These are phyloP conservation scores for Anarhynchus alexandrinus DNA, from an alignment of 2,113 vertebrate species.

Conservation along the genomic window DNA sequence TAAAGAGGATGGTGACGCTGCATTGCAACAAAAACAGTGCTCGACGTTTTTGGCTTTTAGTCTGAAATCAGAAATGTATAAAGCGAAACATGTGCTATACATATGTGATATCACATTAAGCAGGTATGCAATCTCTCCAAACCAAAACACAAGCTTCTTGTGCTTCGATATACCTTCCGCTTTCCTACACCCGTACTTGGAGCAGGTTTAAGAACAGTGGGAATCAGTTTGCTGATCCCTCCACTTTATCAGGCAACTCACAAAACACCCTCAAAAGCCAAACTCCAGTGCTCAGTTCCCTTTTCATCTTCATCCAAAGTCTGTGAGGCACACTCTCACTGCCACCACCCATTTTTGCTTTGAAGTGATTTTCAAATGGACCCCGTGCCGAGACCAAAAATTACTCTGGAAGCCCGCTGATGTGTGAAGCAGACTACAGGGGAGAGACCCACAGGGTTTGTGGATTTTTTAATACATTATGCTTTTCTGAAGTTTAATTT, in stretches of 20 bases:
- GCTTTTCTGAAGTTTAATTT: background rate
- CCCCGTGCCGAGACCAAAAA: background rate
- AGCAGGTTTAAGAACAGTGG: background rate
- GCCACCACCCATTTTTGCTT: background rate
- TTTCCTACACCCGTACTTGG: background rate
- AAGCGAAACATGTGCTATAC: background rate
- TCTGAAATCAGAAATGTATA: background rate
- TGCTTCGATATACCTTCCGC: background rate
- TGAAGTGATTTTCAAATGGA: background rate
- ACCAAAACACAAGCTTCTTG: background rate
- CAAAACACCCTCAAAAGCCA: background rate
- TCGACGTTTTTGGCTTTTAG: rapidly evolving
- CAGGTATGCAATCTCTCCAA: background rate
- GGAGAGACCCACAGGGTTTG: background rate
- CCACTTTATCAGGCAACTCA: background rate
- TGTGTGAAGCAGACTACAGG: background rate
- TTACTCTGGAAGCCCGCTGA: background rate
- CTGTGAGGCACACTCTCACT: background rate
- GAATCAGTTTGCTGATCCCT: background rate
- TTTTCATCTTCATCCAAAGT: background rate
- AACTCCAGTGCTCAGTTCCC: background rate
- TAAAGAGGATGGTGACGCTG: background rate
- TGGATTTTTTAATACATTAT: background rate
- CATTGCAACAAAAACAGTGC: background rate
- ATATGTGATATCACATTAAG: too few relatives aligned